These are phyloP conservation scores for Sus cebifrons DNA, from an alignment of 2,797 vertebrate species.

Conservation along the genomic window DNA sequence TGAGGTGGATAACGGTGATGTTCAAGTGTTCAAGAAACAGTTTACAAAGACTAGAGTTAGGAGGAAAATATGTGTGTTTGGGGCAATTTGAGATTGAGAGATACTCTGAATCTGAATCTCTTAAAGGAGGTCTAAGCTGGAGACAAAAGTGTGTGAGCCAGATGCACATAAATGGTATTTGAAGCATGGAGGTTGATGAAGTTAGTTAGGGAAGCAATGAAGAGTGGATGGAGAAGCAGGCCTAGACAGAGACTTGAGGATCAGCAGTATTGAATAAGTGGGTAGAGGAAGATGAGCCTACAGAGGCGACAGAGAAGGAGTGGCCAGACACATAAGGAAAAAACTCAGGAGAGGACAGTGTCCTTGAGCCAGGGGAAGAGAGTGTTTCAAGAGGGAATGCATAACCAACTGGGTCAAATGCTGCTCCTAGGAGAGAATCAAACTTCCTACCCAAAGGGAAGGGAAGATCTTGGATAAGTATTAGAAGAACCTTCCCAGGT, in stretches of 20 bases:
- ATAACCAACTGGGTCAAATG: not conserved
- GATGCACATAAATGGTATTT: not conserved
- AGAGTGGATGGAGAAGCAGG: not conserved
- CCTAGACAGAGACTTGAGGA: not conserved
- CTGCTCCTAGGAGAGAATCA: not conserved
- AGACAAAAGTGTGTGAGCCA: slow-evolving; percentile 31
- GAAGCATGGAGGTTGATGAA: not conserved
- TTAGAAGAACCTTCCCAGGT: not conserved
- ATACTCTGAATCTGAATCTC: not conserved
- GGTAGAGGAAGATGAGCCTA: not conserved
- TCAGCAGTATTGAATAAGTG: not conserved
- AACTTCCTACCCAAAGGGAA: not conserved
- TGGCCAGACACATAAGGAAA: not conserved
- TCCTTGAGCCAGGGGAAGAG: not conserved
- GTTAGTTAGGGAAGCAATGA: not conserved
- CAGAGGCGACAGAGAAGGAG: not conserved
- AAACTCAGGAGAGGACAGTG: not conserved
- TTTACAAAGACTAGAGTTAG: not conserved
- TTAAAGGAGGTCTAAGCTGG: not conserved
- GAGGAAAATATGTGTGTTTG: not conserved
- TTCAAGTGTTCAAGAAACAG: not conserved
- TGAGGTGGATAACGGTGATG: not conserved
- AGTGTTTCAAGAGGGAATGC: not conserved
- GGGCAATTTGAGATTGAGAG: not conserved
- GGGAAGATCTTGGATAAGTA: not conserved